Evolutionary conservation across 2,113 vertebrate species (phyloP).

Genomic region (Paedocypris sp.): DNA sequence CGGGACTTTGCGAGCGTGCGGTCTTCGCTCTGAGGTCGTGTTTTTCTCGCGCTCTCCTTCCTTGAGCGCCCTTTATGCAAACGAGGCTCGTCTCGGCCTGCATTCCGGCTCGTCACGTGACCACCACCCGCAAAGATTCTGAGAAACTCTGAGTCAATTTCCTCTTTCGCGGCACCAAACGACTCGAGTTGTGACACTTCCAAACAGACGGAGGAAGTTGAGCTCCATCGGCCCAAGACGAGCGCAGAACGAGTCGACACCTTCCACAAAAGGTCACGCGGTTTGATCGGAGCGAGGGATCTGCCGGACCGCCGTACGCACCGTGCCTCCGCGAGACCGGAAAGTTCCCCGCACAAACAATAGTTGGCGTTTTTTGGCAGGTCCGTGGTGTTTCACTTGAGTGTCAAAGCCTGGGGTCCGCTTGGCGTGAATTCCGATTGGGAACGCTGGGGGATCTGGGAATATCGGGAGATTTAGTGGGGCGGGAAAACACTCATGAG

Average conservation of each 20-base stretch:
- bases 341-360: neutral
- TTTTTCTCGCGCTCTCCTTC: conserved; percentile 20
- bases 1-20: too few relatives aligned
- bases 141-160: conserved; percentile 48
- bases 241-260: too few relatives aligned
- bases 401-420: neutral
- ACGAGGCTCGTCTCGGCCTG: conserved; percentile 24
- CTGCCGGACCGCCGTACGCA: too few relatives aligned
- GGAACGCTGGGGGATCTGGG: too few relatives aligned
- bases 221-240: neutral
- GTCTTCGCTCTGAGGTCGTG: neutral
- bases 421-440: too few relatives aligned
- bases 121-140: conserved; percentile 33
- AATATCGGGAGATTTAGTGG: too few relatives aligned
- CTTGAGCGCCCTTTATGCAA: conserved; percentile 40
- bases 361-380: neutral
- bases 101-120: conserved; percentile 50
- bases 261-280: too few relatives aligned
- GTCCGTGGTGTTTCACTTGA: neutral
- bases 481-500: too few relatives aligned
- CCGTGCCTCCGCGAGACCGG: neutral
- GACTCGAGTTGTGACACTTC: conserved; percentile 29
- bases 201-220: conserved; percentile 13
- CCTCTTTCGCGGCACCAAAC: conserved; percentile 38
- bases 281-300: too few relatives aligned